Evolutionary conservation across 64 coral and sea anemone species (phyloP).

Genomic region (Pocillopora verrucosa): DNA sequence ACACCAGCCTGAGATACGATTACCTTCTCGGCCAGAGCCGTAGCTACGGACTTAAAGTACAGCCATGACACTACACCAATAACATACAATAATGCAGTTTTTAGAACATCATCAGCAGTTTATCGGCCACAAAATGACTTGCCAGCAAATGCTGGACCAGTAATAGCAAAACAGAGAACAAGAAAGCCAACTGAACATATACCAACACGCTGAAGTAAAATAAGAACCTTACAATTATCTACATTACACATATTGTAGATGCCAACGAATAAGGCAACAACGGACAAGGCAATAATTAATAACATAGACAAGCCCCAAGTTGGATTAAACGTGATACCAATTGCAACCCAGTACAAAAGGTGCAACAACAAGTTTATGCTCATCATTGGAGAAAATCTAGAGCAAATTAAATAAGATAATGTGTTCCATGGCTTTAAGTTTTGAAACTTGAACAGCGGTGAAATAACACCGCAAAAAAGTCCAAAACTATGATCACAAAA

Average conservation of each 20-base stretch:
- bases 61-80: no score
- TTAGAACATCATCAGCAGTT: neutral
- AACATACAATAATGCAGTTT: no score
- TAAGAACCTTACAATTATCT: neutral
- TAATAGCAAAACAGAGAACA: neutral
- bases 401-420: neutral
- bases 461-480: neutral
- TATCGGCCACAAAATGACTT: neutral
- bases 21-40: no score
- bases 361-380: neutral
- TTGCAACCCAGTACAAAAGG: neutral
- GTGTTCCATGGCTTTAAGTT: neutral
- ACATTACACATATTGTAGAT: neutral
- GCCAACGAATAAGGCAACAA: neutral
- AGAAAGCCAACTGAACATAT: neutral
- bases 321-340: constrained; percentile 4
- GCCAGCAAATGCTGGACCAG: neutral
- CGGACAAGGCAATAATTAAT: neutral
- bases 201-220: no score
- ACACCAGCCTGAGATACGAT: no score
- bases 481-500: neutral
- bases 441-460: neutral
- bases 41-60: no score
- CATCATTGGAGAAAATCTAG: neutral
- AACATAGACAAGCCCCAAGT: neutral